Base-by-base conservation (phyloP, 2,113 vertebrate species). In the Scomber scombrus region DNA sequence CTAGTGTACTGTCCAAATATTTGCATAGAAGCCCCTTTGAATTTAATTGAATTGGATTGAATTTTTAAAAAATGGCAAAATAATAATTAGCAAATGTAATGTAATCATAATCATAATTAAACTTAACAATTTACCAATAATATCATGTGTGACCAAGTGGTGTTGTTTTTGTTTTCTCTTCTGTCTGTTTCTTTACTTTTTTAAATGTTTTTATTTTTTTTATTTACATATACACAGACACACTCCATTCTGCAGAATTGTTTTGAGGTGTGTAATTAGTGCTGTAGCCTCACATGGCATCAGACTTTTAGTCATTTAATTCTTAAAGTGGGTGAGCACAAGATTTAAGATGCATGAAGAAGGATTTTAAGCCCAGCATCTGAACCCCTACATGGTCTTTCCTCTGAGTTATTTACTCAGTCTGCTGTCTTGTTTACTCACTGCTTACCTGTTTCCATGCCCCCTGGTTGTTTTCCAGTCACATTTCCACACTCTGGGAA, bases 381-480 rank as follows among this genome's bases (percentile, higher is more conserved):
- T 62, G 68, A 71, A 75, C 63, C 58, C 67, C 50, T 57, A 46
- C 78, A 71, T 67, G 72, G 75, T 68, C 80, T 70, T 64, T 81
- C 86, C 85, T 80, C 43, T 54, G 52, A 81, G 78, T 71, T 86
- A 80, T 88, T 84, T 88, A 46, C 80, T 78, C 52, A 65, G 34
- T 78, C 85, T 78, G 67, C 66, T 77, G 63, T 71, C 77, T 84
- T 82, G 76, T 86, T 89, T 82, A 78, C 75, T 68, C 61, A 3
- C 57, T 88, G 82, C 80, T 89, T 91, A 90, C 82, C 71, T 81
- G 56, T 61, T 84, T 84, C 84, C 57, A 15, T 82, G 76, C 74
- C 86, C 80, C 68, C 43, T 71, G 71, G 90, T 90, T 91, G 78
- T 92, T 91, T 93, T 79, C 71, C 23, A 72, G 63, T 81, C 81